Base-by-base conservation (phyloP, 2,888 invertebrate species). In the Elegia similella region DNA sequence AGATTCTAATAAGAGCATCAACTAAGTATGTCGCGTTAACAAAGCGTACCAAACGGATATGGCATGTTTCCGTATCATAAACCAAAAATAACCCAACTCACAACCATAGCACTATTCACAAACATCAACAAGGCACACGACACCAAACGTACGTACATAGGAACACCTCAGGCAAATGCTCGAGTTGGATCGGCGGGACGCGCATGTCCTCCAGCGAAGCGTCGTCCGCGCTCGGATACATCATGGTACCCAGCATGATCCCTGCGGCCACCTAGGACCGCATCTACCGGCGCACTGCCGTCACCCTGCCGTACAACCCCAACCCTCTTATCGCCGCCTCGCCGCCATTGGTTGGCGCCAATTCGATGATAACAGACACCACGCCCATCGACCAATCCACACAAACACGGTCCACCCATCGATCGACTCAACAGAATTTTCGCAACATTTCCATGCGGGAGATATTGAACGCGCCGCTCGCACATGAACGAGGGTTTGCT, bases 171-270 rank as follows among this genome's bases (percentile, higher is more conserved):
- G 95, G 95, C 73, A 95, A 93, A 78, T 94, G 94, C 80, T 95
- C 95, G 67, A 95, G 89, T 76, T 94, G 94, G 72, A 95, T 95
- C 69, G 95, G 95, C 62, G 95, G 95, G 69, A 95, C 95, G 77
- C 95, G 93, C 88, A 94, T 92, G 80, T 92, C 92, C 78, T 92
- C 87, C 62, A 89, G 79, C 61, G 83, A 82, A 16, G 76, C 65
- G 63, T 82, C 83, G 66, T 90, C 87, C 64, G 77, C 76, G 65
- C 80, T 82, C 66, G 88, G 89, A 78, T 86, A 92, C 92, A 92
- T 91, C 92, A 91, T 92, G 70, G 92, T 78, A 75, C 91, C 92
- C 80, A 92, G 72, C 92, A 92, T 92, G 66, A 67, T 75, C 66
- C 66, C 56, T 10, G 68, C 85, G 79, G 75, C 87, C 85, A 81